These are phyloP conservation scores for Cosmorhoe ocellata DNA, from an alignment of 2,888 invertebrate genomes.

Conservation along the genomic window DNA sequence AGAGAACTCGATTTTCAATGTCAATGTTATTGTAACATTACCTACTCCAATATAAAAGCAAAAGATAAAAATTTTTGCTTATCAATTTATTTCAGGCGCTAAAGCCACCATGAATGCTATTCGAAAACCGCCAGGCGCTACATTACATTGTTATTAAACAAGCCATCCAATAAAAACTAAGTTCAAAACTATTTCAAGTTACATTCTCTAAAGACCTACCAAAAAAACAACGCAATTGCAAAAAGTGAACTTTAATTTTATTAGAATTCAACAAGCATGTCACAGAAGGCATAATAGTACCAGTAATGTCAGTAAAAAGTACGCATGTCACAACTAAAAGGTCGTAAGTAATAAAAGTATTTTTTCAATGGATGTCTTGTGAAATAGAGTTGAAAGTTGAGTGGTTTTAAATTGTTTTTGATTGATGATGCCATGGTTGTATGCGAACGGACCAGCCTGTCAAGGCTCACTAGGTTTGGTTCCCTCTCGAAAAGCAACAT, in stretches of 20 bases:
- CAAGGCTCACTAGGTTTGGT: constrained; percentile 21
- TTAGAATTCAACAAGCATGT: too few relatives aligned
- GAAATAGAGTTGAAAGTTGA: background rate
- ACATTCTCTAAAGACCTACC: background rate
- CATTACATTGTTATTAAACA: background rate
- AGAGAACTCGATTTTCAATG: too few relatives aligned
- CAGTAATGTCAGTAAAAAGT: too few relatives aligned
- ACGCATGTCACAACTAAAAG: background rate
- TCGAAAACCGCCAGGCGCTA: background rate
- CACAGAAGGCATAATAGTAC: too few relatives aligned
- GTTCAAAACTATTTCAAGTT: background rate
- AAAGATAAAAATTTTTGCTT: background rate
- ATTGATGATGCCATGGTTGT: constrained; percentile 9
- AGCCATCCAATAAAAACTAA: background rate
- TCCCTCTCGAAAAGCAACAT: constrained; percentile 8
- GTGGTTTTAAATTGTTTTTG: constrained; percentile 1
- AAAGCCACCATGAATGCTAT: background rate
- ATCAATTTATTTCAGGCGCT: background rate
- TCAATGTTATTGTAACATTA: too few relatives aligned
- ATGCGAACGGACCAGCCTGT: constrained; percentile 13
- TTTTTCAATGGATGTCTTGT: constrained; percentile 6
- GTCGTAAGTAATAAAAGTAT: background rate
- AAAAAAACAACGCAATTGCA: background rate
- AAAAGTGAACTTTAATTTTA: background rate
- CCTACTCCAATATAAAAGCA: background rate